phyloP scores from a whole-genome alignment of 2,888 invertebrate species.

The Timandra comae region DNA sequence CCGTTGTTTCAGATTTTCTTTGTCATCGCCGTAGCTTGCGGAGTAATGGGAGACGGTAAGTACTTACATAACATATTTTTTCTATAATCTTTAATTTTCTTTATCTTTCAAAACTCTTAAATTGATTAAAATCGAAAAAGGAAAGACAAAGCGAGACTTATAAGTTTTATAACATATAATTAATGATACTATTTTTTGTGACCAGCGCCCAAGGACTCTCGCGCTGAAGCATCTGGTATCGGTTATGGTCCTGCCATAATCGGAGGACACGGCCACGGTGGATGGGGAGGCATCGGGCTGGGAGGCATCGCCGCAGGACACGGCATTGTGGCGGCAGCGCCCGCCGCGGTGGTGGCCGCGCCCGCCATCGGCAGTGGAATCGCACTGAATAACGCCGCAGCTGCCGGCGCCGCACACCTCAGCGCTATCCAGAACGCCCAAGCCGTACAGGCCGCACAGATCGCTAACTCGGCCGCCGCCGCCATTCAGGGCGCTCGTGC shows the following conservation, averaged over 20 bases:
- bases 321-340: constrained; percentile 17
- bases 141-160: too few species aligned
- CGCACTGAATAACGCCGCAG: constrained; percentile 59
- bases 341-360: constrained; percentile 22
- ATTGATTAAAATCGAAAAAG: too few species aligned
- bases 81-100: too few species aligned
- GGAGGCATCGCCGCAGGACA: constrained; percentile 11
- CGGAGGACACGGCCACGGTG: constrained; percentile 21
- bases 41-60: constrained; percentile 59
- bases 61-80: too few species aligned
- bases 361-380: constrained; percentile 39
- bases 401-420: constrained; percentile 62
- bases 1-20: constrained; percentile 59
- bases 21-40: constrained; percentile 63
- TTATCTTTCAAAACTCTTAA: too few species aligned
- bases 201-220: constrained; percentile 17
- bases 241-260: constrained; percentile 15
- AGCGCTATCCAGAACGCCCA: constrained; percentile 69
- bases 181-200: too few species aligned
- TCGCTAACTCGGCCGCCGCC: constrained; percentile 62
- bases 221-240: constrained; percentile 16
- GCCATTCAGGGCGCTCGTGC: constrained; percentile 66
- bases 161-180: too few species aligned
- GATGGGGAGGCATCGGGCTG: constrained; percentile 22
- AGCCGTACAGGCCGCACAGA: constrained; percentile 60